Base-by-base conservation (phyloP, 2,888 invertebrate genomes). In the Campoplex capitator region DNA sequence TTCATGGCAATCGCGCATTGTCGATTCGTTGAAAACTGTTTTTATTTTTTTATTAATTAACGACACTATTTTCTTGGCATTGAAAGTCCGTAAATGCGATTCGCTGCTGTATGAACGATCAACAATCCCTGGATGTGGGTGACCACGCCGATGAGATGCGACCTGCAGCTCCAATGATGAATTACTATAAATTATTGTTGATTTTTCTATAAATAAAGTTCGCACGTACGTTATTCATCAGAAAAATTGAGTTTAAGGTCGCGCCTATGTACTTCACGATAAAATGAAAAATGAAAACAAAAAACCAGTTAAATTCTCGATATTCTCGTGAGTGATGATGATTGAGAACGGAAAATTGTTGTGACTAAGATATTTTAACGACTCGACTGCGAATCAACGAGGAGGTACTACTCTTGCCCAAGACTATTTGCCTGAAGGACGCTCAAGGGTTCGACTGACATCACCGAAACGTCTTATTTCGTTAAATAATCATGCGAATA, bases 181-280 rank as follows among this genome's bases (percentile, higher is more conserved):
- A 56, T 23, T 9, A 23, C 9, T 42, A 42, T 9, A 7, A 42
- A 58, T 28, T 58, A 58, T 58, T 9, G 28, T 58, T 28, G 13
- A 28, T 8, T 28, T 23, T 58, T n/a, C 11, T 58, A 58, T 23
- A 28, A 28, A 58, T 28, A 28, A 58, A 51, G 28, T 28, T 23
- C 23, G 28, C 3, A 28, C 3, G 18, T 71, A 45, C 48, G 23
- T 28, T 28, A 65, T 45, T 62, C 4, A 45, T 32, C n/a, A 65
- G 62, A 79, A 79, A 74, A 79, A 35, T 79, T 4, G 68, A 79
- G 84, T 74, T 68, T 68, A 70, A 84, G 84, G 84, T 75, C 84
- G 70, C 77, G 23, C 23, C 0, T 23, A 23, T 23, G 23, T 23
- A 9, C 38, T 75, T 68, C 38, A 35, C 45, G 51, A 51, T 62